phyloP scores from a whole-genome alignment of 1,140 invertebrate species.

The Pseudomyrmex dendroicus region DNA sequence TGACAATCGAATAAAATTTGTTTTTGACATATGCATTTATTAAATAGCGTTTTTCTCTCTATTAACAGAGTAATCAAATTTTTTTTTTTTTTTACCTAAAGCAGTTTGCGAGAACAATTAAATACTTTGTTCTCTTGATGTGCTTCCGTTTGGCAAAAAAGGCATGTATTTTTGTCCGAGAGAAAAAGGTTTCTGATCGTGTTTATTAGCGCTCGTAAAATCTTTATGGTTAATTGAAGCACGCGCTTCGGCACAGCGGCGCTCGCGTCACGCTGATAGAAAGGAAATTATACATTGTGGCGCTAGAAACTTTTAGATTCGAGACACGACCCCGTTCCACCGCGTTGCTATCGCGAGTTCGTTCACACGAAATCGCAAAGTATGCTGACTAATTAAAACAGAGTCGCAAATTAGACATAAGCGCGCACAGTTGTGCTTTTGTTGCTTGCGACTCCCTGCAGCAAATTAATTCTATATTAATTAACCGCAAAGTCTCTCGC shows the following conservation, averaged over 20 bases:
- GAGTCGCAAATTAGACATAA: constrained; percentile 40
- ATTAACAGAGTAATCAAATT: no score
- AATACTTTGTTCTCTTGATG: background rate
- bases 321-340: constrained; percentile 20
- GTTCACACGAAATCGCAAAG: constrained; percentile 23
- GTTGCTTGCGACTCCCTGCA: background rate
- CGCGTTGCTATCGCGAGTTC: background rate
- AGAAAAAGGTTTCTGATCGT: background rate
- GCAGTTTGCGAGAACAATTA: background rate
- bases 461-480: constrained; percentile 47
- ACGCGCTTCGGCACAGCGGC: background rate
- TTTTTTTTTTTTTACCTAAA: no score
- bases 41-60: no score
- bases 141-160: background rate
- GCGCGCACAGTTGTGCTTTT: background rate
- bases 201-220: background rate
- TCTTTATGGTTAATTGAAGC: background rate
- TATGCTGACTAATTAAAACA: constrained; percentile 21
- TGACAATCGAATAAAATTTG: background rate
- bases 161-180: background rate
- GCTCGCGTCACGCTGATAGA: background rate
- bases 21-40: no score
- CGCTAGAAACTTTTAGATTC: constrained; percentile 23
- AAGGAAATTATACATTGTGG: constrained; percentile 10
- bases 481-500: constrained; percentile 16